phyloP scores from a whole-genome alignment of 1,140 invertebrate species.

The Tetramorium alpestre region DNA sequence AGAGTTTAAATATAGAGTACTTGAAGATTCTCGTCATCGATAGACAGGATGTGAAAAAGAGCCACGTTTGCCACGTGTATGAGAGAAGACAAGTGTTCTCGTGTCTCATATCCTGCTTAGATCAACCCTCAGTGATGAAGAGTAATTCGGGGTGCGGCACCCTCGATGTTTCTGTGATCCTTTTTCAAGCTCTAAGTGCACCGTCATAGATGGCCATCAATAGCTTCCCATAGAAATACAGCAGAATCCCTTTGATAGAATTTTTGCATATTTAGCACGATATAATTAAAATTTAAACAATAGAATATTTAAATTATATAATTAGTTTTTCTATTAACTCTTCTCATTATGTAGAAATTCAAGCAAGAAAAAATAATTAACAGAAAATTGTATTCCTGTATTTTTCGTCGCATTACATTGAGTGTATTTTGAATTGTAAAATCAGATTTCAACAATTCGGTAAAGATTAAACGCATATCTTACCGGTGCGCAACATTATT shows the following conservation, averaged over 20 bases:
- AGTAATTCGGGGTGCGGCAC: not conserved
- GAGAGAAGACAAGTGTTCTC: slow-evolving; percentile 71
- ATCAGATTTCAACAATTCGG: not conserved
- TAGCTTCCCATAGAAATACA: slow-evolving; percentile 25
- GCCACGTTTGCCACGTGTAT: slow-evolving; percentile 64
- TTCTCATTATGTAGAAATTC: not conserved
- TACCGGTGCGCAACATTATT: slow-evolving; percentile 15
- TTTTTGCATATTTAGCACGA: not conserved
- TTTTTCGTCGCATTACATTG: not conserved
- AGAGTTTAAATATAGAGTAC: not conserved
- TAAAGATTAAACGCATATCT: not conserved
- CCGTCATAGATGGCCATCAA: not conserved
- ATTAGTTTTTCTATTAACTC: not conserved
- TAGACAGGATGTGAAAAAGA: slow-evolving; percentile 69
- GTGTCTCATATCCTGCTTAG: slow-evolving; percentile 2
- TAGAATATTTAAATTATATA: not conserved
- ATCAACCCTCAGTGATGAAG: slow-evolving; percentile 30
- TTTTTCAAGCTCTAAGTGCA: slow-evolving; percentile 18
- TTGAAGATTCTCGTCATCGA: not conserved
- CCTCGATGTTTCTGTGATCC: slow-evolving; percentile 44
- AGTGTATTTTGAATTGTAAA: not conserved
- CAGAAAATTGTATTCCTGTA: not conserved
- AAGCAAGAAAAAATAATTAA: not conserved
- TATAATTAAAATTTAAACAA: not conserved
- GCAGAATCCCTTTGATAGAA: not conserved